These are phyloP conservation scores for Aplodontia rufa DNA, from an alignment of 2,113 vertebrate genomes.

Conservation along the genomic window DNA sequence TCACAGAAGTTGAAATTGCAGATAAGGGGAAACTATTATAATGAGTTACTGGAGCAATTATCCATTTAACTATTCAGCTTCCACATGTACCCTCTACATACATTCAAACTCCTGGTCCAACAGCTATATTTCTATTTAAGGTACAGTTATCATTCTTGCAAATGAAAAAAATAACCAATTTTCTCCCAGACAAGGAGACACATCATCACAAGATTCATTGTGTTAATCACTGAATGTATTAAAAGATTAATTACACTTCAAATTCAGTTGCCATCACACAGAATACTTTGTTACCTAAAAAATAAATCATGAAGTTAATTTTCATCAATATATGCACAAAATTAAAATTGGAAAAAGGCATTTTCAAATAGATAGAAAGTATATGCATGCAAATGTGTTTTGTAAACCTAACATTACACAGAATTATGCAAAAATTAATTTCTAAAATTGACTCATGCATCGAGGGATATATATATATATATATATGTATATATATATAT, in stretches of 20 bases:
- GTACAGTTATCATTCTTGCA: background rate
- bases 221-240: background rate
- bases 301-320: background rate
- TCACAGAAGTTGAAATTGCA: background rate
- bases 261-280: background rate
- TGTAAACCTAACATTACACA: background rate
- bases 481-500: too few species aligned
- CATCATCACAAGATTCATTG: background rate
- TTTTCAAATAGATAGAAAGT: background rate
- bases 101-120: background rate
- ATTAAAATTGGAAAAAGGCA: background rate
- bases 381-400: too few species aligned
- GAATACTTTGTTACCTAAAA: background rate
- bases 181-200: background rate
- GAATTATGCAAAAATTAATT: background rate
- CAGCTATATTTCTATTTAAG: background rate
- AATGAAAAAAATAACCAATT: background rate
- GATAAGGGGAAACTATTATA: background rate
- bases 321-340: background rate
- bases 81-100: background rate
- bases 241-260: background rate
- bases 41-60: background rate
- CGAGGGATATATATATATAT: too few species aligned
- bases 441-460: background rate
- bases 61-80: background rate